Base-by-base conservation (phyloP, 1,140 invertebrate genomes). In the Calliopsis andreniformis region DNA sequence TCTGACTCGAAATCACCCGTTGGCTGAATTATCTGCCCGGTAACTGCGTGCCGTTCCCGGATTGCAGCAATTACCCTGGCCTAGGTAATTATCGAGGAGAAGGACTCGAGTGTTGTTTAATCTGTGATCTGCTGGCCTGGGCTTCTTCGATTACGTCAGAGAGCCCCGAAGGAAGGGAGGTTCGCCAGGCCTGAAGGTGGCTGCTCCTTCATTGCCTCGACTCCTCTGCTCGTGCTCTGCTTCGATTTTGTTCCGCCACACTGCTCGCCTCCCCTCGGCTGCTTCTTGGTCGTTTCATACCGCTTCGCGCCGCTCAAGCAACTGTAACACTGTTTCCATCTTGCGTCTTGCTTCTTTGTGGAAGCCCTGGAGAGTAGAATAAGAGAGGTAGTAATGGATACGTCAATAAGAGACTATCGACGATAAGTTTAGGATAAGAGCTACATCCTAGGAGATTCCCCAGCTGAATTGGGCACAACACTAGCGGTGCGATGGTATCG, bases 91-190 rank as follows among this genome's bases (percentile, higher is more conserved):
- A 91, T 91, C 87, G 89, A 89, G 87, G 81, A 89, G 88, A 90
- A 88, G 87, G 89, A 90, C 89, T 89, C 86, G 84, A 89, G 89
- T 89, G 87, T 89, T 89, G 89, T 90, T 92, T 91, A 91, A 91
- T 90, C 89, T 88, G 87, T 85, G 89, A 91, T 90, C 89, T 88
- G 87, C 76, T 85, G 87, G 80, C 84, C 81, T 76, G 77, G 82
- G 80, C 87, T 88, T 86, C 79, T 85, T 88, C 89, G 89, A 89
- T 90, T 90, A 84, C 88, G 85, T 88, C 83, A 89, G 87, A 75
- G 77, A 85, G 55, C 79, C 79, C 76, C 64, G 67, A 59, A 49
- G 63, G 78, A 79, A 78, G 72, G 66, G 39, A 64, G 56, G 70
- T 23, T 51, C 51, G 70, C 23, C 25, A 47, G 62, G 32, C 47